A percentile compares a stretch with the other conserved stretches of the same genome.
Conservation (phyloP, 2,888 invertebrate genomes). For the Yponomeuta sedellus region DNA sequence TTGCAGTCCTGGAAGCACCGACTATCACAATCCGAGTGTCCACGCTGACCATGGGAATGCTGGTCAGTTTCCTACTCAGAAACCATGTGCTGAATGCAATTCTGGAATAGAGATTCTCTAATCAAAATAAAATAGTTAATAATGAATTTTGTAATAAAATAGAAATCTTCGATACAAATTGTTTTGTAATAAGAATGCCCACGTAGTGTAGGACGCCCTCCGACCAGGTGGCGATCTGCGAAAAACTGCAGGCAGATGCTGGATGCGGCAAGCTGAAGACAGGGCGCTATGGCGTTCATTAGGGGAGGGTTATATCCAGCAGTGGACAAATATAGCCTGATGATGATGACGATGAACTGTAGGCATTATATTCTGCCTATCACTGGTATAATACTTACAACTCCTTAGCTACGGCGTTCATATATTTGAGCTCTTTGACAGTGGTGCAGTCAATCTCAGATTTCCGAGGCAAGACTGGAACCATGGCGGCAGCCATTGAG, state of each 20-base stretch:
- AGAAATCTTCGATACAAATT: no score
- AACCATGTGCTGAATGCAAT: conserved; percentile 57
- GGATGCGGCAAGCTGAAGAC: no score
- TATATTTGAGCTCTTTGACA: conserved; percentile 33
- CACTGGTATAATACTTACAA: background rate
- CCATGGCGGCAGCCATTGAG: conserved; percentile 44
- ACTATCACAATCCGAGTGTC: conserved; percentile 78
- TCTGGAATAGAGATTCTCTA: conserved; percentile 30
- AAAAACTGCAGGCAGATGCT: no score
- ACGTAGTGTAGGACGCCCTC: no score
- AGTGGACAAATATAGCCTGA: no score
- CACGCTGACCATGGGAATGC: conserved; percentile 60
- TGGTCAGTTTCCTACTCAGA: conserved; percentile 63
- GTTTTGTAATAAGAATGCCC: no score
- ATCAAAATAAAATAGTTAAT: background rate
- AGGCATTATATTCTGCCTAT: no score
- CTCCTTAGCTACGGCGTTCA: conserved; percentile 6
- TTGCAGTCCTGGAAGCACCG: conserved; percentile 78
- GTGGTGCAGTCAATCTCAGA: conserved; percentile 38
- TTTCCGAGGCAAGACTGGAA: conserved; percentile 50
- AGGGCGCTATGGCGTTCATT: no score
- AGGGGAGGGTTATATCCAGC: no score
- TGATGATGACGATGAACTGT: no score
- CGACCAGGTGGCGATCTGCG: no score
- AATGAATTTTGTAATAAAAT: background rate